Evolutionary conservation across 2,113 vertebrate genomes (phyloP), one percentile per base, ranked within the genome.

Genomic region (Semnornis frantzii): DNA sequence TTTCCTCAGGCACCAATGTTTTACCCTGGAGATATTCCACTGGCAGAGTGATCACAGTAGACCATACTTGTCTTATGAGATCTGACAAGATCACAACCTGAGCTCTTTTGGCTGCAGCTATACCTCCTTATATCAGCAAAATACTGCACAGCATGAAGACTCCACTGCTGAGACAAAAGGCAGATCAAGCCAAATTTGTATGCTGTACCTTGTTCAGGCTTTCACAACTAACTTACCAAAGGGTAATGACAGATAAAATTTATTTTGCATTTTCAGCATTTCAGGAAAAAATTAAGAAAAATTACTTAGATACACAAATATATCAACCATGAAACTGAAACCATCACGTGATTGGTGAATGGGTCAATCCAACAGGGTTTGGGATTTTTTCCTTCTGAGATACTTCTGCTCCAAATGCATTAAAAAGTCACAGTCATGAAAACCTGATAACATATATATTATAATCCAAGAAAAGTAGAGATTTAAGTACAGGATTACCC

Each of bases 81-180:
- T 31, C 33, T 78, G 90, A 81, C 90, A 87, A 27, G 79, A 93
- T 68, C 82, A 70, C 82, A 95, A 78, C 82, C 48, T n/a, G 37
- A 90, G 72, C 25, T 82, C 42, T 60, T 87, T 21, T 19, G n/a
- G 57, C 48, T 85, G 60, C 68, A 83, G 4, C 68, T 68, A 1
- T 1, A 68, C 33, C 52, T 66, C 66, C 34, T 37, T 18, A 6
- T 7, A 74, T 27, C 79, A 92, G 85, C n/a, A 73, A 79, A 85
- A 83, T 33, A 52, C 39, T 17, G 27, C 39, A 33, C 21, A 71
- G 28, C 6, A 9, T 25, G 52, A 74, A 68, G 73, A 52, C 19
- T 20, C 59, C 9, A 3, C n/a, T 54, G 37, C 73, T 69, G 37
- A 82, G 68, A 81, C 57, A 65, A 68, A 91, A 92, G n/a, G 28